These are phyloP conservation scores for Sander lucioperca DNA, from an alignment of 2,113 vertebrate species.

Conservation along the genomic window DNA sequence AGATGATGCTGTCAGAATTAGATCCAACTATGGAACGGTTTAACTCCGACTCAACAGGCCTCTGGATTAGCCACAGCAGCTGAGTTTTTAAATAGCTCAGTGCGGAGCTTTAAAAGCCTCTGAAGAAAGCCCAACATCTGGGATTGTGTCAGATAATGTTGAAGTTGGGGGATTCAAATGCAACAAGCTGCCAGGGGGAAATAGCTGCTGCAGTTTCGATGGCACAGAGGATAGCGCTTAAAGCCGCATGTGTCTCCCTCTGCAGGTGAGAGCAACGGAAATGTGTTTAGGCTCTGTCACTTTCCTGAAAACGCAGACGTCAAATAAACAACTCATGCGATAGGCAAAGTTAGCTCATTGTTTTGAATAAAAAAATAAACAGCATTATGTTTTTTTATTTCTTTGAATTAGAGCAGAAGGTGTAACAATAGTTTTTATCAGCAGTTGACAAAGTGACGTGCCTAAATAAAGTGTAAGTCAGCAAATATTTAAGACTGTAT, in stretches of 20 bases:
- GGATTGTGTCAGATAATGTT: slow-evolving; percentile 22
- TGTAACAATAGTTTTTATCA: neutral
- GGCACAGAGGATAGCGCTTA: neutral
- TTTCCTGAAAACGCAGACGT: neutral
- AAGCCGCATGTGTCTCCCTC: slow-evolving; percentile 67
- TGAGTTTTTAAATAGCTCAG: slow-evolving; percentile 72
- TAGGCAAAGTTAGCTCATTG: no score
- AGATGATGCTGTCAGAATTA: slow-evolving; percentile 54
- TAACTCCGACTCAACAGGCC: slow-evolving; percentile 61
- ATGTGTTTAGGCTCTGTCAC: neutral
- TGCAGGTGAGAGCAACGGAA: slow-evolving; percentile 55
- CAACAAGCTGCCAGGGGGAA: neutral
- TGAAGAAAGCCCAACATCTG: slow-evolving; percentile 56
- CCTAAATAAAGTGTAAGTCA: neutral
- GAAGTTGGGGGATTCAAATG: slow-evolving; percentile 12
- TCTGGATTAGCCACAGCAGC: slow-evolving; percentile 56
- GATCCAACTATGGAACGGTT: slow-evolving; percentile 49
- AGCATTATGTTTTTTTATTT: neutral
- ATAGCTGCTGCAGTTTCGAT: neutral
- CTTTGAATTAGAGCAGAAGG: neutral
- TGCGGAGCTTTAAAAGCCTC: slow-evolving; percentile 25
- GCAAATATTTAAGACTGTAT: neutral
- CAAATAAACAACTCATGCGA: neutral
- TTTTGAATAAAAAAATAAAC: neutral
- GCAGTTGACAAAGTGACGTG: neutral